Evolutionary conservation across 2,113 vertebrate species (phyloP).

Genomic region (Apeltes quadracus): DNA sequence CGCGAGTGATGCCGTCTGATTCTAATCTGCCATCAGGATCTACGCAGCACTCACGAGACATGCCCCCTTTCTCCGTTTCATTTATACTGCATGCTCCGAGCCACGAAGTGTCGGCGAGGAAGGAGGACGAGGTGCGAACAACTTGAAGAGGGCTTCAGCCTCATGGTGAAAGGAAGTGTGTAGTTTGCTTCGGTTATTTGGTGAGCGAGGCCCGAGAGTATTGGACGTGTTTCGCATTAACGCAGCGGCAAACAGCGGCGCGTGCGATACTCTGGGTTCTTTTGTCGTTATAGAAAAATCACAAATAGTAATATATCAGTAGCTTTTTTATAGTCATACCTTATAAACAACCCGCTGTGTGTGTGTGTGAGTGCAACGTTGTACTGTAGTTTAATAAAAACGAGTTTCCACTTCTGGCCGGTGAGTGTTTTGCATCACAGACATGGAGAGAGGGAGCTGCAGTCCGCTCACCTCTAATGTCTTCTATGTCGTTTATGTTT

Average conservation of each 20-base stretch:
- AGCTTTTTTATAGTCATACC: no score
- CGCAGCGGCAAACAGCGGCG: not conserved
- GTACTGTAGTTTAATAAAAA: conserved; percentile 9
- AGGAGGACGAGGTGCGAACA: conserved; percentile 17
- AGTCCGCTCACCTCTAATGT: conserved; percentile 10
- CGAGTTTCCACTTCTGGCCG: conserved; percentile 2
- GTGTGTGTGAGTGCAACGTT: no score
- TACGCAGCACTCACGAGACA: not conserved
- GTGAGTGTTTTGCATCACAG: conserved; percentile 46
- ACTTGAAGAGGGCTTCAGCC: conserved; percentile 22
- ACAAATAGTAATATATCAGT: no score
- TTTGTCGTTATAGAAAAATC: no score
- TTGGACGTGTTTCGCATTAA: not conserved
- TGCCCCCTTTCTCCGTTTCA: no score
- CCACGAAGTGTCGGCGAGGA: not conserved
- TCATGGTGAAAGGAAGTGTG: conserved; percentile 13
- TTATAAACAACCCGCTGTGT: no score
- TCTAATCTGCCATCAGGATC: not conserved
- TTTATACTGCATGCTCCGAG: not conserved
- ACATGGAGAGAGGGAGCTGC: conserved; percentile 13
- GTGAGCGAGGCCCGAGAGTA: not conserved
- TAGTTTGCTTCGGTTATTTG: not conserved
- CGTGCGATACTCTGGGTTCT: not conserved
- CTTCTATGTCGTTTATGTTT: not conserved
- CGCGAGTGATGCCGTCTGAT: conserved; percentile 27